Base-by-base conservation (phyloP, 2,113 vertebrate species). In the Tragelaphus buxtoni region DNA sequence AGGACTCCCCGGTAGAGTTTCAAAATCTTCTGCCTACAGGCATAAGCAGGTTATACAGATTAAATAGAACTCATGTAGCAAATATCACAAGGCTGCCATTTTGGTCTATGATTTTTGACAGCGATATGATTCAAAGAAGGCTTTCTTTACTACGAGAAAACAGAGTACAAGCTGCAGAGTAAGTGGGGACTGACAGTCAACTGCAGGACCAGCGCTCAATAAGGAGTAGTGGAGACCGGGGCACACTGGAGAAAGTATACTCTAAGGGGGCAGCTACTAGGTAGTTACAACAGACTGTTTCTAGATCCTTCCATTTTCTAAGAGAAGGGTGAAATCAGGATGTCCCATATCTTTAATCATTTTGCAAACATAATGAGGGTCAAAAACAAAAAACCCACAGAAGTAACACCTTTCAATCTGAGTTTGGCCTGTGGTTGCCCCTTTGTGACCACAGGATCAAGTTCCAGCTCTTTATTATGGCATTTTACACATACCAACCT, bases 291-390 rank as follows among this genome's bases (percentile, higher is more conserved):
- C 3, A 0, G n/a, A 28, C 72, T 22, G 4, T 72, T 91, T 74
- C 90, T 42, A 91, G 82, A 88, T 51, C 39, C 26, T 83, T 88
- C n/a, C 5, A 9, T n/a, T 82, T 86, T 90, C 49, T 32, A 72
- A 92, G 76, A 58, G 55, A 94, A 96, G 76, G 22, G 76, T 72
- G 56, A 49, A 92, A 77, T 60, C 4, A 26, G 22, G 24, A 65
- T 32, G 39, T 61, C 39, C 32, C 32, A 20, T 51, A 63, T 87
- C 72, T 90, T 56, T 30, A 56, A 58, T 22, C n/a, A 58, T 51
- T 85, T 63, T 90, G 79, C 72, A 88, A 90, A 55, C 26, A 74
- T 1, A 14, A 24, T 6, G 3, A 26, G 63, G 61, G 47, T 77
- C 74, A 77, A 77, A 77, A 49, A 30, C 80, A 42, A 32, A 51